Evolutionary conservation across 1,140 invertebrate genomes (phyloP), one percentile per base, ranked within the genome.

Genomic region (Cryptotermes secundus): DNA sequence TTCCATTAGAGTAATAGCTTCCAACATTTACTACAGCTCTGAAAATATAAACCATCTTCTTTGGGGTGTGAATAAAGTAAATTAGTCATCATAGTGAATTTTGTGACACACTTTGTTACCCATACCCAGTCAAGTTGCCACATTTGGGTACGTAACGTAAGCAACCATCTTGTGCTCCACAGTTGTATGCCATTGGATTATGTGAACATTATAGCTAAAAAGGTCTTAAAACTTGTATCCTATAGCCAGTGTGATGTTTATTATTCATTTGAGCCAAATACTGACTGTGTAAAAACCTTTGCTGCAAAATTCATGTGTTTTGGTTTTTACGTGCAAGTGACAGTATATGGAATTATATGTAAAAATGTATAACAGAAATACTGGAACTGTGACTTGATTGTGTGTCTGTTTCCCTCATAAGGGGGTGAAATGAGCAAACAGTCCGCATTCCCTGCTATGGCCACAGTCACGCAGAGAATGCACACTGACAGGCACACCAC

Each of bases 1-100:
- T 84, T 84, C 84, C 84, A 84, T 84, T 84, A 84, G 84, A 82
- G 81, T 81, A 81, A 38, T 53, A 84, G 84, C 72, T 80, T 42
- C 31, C 80, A n/a, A 81, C 80, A 49, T 19, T 84, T 22, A 83
- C 53, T 59, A 83, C 26, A n/a, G 49, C 83, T 83, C 38, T 65
- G 53, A 35, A 42, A 49, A 26, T 83, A 49, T 53, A 34, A 72
- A 42, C 36, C 34, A 83, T 83, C 49, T 72, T 26, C 24, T 53
- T 53, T n/a, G 53, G 72, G 36, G 79, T 34, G 38, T 82, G 45
- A 31, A 38, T 45, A 31, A 45, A 45, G 26, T 53, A 38, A 38
- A 35, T 81, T 38, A 81, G 35, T 42, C 42, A 81, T 35, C 9
- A 16, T 45, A 80, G 36, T 36, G 24, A 36, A 24, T 9, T 45